Evolutionary conservation across 2,797 vertebrate species (phyloP).

Genomic region (Perodicticus potto): DNA sequence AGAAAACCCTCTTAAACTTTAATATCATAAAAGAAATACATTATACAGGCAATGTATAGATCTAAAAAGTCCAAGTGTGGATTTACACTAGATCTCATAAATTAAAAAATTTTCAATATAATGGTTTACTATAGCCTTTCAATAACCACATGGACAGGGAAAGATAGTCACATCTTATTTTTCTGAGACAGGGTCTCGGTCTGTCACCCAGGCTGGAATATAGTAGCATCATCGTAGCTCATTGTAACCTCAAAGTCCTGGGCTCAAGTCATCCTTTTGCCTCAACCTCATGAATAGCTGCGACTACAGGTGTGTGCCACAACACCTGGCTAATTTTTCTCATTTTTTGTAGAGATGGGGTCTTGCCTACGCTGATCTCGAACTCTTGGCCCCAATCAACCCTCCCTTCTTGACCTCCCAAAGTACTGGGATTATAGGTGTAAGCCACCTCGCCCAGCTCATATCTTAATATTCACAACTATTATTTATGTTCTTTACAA

Average conservation of each 20-base stretch:
- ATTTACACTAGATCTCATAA: conserved; percentile 68
- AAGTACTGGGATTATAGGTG: not conserved
- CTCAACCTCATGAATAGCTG: not conserved
- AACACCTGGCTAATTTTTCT: not conserved
- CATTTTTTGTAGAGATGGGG: not conserved
- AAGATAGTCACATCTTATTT: conserved; percentile 46
- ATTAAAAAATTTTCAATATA: conserved; percentile 55
- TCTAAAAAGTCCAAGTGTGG: conserved; percentile 67
- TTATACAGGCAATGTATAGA: conserved; percentile 76
- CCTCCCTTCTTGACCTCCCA: not conserved
- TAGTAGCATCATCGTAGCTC: not conserved
- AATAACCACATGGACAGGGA: conserved; percentile 10
- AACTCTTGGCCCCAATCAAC: not conserved
- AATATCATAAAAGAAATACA: conserved; percentile 71
- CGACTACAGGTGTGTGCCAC: not conserved
- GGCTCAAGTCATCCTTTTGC: not conserved
- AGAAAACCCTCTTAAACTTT: conserved; percentile 80
- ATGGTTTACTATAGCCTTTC: conserved; percentile 39
- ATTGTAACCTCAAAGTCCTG: not conserved
- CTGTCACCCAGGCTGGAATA: not conserved
- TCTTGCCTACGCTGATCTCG: not conserved
- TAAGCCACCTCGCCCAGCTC: not conserved
- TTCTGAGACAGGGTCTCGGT: not conserved
- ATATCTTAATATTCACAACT: conserved; percentile 23
- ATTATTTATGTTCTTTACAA: conserved; percentile 32